A percentile compares a stretch with the other conserved stretches of the same genome.
Conservation (phyloP, 1,140 invertebrate species). For the Rhagoletis pomonella region DNA sequence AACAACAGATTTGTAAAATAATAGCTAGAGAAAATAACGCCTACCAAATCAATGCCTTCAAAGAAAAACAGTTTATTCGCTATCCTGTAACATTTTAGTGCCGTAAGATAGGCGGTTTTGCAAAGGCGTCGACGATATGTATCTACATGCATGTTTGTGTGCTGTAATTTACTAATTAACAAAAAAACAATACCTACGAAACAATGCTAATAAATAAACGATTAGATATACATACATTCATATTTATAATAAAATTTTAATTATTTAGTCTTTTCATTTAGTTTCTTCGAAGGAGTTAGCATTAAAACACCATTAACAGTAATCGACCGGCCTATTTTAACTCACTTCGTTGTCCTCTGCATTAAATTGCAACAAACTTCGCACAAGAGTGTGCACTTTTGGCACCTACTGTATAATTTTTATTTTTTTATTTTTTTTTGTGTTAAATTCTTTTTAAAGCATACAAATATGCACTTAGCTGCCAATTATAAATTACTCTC, state of each 20-base stretch:
- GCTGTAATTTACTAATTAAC: too few relatives aligned
- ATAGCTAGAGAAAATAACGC: too few relatives aligned
- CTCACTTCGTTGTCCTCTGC: neutral
- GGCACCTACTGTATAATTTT: neutral
- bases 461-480: neutral
- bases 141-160: too few relatives aligned
- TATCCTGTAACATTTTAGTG: too few relatives aligned
- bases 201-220: too few relatives aligned
- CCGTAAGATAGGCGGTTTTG: too few relatives aligned
- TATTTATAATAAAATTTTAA: neutral
- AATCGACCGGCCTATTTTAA: neutral
- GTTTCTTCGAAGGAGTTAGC: neutral
- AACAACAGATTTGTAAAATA: too few relatives aligned
- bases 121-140: too few relatives aligned
- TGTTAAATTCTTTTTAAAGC: neutral
- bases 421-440: neutral
- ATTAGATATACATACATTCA: neutral
- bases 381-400: neutral
- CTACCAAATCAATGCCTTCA: too few relatives aligned
- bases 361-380: neutral
- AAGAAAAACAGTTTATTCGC: too few relatives aligned
- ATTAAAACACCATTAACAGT: neutral
- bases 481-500: neutral
- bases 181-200: too few relatives aligned
- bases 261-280: conserved; percentile 42